Base-by-base conservation (phyloP, 2,888 invertebrate genomes). In the Oscheius onirici region DNA sequence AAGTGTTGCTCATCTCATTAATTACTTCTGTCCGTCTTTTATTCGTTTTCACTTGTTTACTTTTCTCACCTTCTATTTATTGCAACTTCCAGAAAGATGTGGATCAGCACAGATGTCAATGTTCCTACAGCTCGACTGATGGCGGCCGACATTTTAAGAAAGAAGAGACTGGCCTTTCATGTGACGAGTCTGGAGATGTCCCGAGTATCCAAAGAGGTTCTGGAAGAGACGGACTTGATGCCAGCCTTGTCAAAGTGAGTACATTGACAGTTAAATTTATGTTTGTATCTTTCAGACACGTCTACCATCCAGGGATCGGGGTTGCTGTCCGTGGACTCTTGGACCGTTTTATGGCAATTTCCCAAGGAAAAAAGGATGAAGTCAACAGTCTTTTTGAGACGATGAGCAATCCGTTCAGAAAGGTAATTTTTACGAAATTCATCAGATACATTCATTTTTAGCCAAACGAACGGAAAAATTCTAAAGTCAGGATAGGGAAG, bases 171-270 rank as follows among this genome's bases (percentile, higher is more conserved):
- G 11, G 55, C 55, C 24, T 55, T 24, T n/a, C 55, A 55, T 26
- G 55, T 55, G 55, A 24, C 26, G 55, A 55, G 55, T 26, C 55
- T 55, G 22, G 15, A 28, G 28, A 55, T 55, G 55, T 55, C 55
- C 24, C 8, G 15, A 26, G 28, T 55, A 24, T 26, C 55, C 11
- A 26, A 26, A 26, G 28, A 55, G 8, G 28, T 55, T 26, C 17
- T 55, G 28, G 26, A 34, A 3, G 6, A 26, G 6, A 26, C 55
- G 11, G 15, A 55, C 11, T 11, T 55, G 28, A 13, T 11, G 34
- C n/a, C 22, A 8, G 55, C 55, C 8, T 28, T 55, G 28, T n/a
- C n/a, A 28, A 11, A 6, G 55, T 55, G 28, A 34, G 28, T 55
- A 43, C 8, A 43, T 13, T 43, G 10, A 13, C 10, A 43, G 8